These are phyloP conservation scores for Hassar affinis DNA, from an alignment of 2,113 vertebrate genomes.

Conservation along the genomic window DNA sequence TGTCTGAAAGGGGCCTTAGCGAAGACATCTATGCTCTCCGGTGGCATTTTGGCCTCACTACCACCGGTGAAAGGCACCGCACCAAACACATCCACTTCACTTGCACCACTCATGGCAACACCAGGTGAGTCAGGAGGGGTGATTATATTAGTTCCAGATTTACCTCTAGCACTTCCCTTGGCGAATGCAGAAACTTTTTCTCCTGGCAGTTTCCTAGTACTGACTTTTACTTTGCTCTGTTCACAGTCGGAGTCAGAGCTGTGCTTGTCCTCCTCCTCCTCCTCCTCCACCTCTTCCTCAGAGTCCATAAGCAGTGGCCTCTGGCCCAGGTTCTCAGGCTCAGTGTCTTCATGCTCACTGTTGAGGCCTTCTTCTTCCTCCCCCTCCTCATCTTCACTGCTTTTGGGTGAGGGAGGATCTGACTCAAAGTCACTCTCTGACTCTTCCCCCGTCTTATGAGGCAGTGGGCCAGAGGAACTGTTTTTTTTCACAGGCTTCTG, in stretches of 20 bases:
- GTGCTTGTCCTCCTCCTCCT: constrained; percentile 80
- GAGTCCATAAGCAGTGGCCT: constrained; percentile 94
- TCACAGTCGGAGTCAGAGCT: constrained; percentile 88
- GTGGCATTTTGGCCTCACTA: constrained; percentile 54
- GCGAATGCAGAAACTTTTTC: constrained; percentile 5
- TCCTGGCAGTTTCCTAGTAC: constrained; percentile 44
- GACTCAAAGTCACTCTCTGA: constrained; percentile 98
- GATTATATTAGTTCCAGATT: constrained; percentile 25
- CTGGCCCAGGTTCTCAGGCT: constrained; percentile 88
- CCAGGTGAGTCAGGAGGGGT: constrained; percentile 42
- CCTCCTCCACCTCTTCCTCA: constrained; percentile 87
- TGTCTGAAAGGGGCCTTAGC: constrained; percentile 64
- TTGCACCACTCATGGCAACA: constrained; percentile 24
- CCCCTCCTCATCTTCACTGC: constrained; percentile 86
- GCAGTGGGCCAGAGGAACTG: constrained; percentile 39
- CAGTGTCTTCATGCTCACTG: constrained; percentile 84
- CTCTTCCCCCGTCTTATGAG: constrained; percentile 71
- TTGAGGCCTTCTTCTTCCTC: constrained; percentile 88
- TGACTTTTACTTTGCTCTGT: constrained; percentile 63
- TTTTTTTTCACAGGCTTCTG: constrained; percentile 67
- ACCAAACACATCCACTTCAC: constrained; percentile 83
- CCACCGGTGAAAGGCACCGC: constrained; percentile 82
- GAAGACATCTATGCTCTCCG: constrained; percentile 61
- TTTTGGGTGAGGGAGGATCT: constrained; percentile 91
- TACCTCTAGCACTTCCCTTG: constrained; percentile 51